phyloP scores from a whole-genome alignment of 1,140 invertebrate genomes.

The Camponotus vicinus region DNA sequence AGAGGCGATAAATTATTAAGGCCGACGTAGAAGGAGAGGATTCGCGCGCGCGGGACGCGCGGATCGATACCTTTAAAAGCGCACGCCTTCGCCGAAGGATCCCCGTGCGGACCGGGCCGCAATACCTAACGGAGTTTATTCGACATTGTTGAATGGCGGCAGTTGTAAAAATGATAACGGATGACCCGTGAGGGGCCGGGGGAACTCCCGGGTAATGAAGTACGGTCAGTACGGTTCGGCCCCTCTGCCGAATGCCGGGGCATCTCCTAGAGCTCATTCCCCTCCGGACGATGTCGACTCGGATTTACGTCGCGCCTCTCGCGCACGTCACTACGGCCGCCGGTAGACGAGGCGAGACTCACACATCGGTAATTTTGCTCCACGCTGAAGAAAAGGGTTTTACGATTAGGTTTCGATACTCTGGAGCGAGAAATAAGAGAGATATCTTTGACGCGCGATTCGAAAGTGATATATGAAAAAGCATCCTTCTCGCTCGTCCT shows the following conservation, averaged over 20 bases:
- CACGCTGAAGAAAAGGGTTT: slow-evolving; percentile 42
- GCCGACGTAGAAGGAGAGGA: slow-evolving; percentile 59
- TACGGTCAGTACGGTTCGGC: slow-evolving; percentile 82
- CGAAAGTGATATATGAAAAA: not conserved
- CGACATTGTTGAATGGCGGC: slow-evolving; percentile 87
- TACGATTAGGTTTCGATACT: not conserved
- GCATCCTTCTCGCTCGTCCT: not conserved
- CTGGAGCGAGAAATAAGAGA: not conserved
- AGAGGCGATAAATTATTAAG: slow-evolving; percentile 69
- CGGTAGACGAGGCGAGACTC: slow-evolving; percentile 33
- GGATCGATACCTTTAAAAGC: slow-evolving; percentile 78
- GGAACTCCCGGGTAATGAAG: slow-evolving; percentile 85
- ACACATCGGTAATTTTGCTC: not conserved
- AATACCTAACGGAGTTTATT: slow-evolving; percentile 87
- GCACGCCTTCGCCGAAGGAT: slow-evolving; percentile 71
- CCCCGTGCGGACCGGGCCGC: slow-evolving; percentile 81
- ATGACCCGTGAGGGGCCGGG: slow-evolving; percentile 83
- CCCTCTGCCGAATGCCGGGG: slow-evolving; percentile 76
- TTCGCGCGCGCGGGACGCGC: slow-evolving; percentile 48
- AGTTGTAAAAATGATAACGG: slow-evolving; percentile 87
- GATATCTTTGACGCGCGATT: not conserved
- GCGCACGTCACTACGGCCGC: slow-evolving; percentile 52
- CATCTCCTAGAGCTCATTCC: slow-evolving; percentile 73
- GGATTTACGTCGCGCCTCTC: slow-evolving; percentile 72
- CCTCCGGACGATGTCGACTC: slow-evolving; percentile 69